Base-by-base conservation (phyloP, 2,113 vertebrate species). In the Oostethus manadensis region DNA sequence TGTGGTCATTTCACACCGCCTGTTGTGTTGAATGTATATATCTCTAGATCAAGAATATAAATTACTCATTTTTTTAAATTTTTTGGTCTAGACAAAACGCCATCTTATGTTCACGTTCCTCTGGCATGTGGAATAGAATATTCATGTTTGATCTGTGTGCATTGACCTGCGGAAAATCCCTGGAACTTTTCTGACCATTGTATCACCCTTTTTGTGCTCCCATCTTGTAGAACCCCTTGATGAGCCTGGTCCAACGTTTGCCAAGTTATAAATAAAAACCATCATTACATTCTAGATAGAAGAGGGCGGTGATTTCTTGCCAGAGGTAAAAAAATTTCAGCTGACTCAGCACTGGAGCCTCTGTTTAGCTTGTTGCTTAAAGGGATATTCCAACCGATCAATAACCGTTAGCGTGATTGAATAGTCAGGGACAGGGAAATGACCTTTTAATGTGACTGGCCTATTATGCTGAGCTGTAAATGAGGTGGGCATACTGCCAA, bases 401-500 rank as follows among this genome's bases (percentile, higher is more conserved):
- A 87, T 86, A 86, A 59, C 61, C 69, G 74, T 84, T 83, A 80
- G 71, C 46, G 42, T 77, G 84, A 87, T 69, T 11, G 73, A 87
- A 76, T 68, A 68, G 74, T 77, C 71, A 76, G 70, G 70, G 76
- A 82, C 75, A 71, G 67, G 66, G 55, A 78, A 81, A 84, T 80
- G 77, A 85, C 84, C 78, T 82, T 81, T 82, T 84, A 80, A 85
- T 86, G 82, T 66, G 65, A 68, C 77, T 60, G 60, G 58, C 62
- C 79, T 73, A 77, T 87, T 84, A 82, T 79, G 68, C 77, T 10
- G 70, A 66, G 56, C 79, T 81, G 78, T 73, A 82, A 86, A 87
- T 85, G 78, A 84, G 79, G 68, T 65, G 65, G 83, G 85, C 81
- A 62, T 20, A 10, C 10, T 0, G 78, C 81, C 85, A 82, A 57